Conservation (phyloP, 2,113 vertebrate genomes). For the Malaclemys terrapin region DNA sequence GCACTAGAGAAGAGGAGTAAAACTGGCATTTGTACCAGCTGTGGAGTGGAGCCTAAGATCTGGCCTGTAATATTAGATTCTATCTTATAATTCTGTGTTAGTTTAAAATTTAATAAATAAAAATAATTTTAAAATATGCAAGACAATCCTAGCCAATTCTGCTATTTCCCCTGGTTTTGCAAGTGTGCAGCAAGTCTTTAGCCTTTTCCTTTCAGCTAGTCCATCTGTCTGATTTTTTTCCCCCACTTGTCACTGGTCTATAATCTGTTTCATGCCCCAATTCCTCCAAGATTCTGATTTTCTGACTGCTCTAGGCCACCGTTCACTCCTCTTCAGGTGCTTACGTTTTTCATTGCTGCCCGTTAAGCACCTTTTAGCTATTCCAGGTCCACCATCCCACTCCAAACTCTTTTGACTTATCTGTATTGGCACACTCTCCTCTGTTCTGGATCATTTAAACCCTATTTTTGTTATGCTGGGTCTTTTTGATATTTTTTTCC, state of each 20-base stretch:
- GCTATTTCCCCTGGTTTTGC: background rate
- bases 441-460: background rate
- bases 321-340: background rate
- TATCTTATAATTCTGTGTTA: background rate
- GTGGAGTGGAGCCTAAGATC: background rate
- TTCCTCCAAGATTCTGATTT: background rate
- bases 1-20: background rate
- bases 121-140: background rate
- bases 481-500: background rate
- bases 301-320: background rate
- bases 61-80: background rate
- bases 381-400: background rate
- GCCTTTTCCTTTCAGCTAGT: background rate
- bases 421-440: background rate
- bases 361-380: background rate
- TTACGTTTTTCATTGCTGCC: background rate
- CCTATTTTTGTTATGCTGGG: accelerated
- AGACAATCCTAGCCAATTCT: background rate
- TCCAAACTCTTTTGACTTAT: background rate
- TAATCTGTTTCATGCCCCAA: background rate
- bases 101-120: background rate
- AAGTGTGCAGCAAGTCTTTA: background rate
- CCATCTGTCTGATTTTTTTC: background rate
- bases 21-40: background rate
- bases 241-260: background rate